Conservation (phyloP, 1,140 invertebrate genomes). For the Anagrus nilaparvatae region DNA sequence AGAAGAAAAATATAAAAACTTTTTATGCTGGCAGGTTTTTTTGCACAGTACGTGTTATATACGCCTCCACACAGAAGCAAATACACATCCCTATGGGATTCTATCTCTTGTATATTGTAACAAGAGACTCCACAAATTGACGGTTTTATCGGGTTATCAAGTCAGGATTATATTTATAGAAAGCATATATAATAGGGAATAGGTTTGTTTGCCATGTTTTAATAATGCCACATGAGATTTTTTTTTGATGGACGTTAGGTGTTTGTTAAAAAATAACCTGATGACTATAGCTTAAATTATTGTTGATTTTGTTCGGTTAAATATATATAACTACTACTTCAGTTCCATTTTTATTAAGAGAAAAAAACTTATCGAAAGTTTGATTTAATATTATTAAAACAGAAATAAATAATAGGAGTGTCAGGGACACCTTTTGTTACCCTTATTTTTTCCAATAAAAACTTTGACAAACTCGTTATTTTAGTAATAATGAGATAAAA, state of each 20-base stretch:
- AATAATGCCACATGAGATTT: constrained; percentile 15
- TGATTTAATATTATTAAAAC: constrained; percentile 2
- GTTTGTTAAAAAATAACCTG: constrained; percentile 19
- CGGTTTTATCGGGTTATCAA: constrained; percentile 28
- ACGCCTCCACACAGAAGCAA: constrained; percentile 6
- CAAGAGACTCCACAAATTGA: constrained; percentile 31
- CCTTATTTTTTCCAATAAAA: too few species aligned
- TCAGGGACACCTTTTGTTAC: constrained; percentile 12
- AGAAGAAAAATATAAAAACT: too few species aligned
- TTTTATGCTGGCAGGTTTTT: background rate
- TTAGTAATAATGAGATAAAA: constrained; percentile 6
- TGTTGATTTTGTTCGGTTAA: too few species aligned
- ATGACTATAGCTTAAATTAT: background rate
- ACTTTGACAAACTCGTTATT: constrained; percentile 3
- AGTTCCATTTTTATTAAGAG: too few species aligned
- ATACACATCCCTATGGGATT: constrained; percentile 16
- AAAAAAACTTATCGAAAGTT: background rate
- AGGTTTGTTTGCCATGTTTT: constrained; percentile 21
- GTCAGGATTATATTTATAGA: constrained; percentile 12
- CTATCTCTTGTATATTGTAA: constrained; percentile 20
- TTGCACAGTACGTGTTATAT: background rate
- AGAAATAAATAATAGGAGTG: constrained; percentile 1
- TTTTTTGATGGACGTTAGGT: constrained; percentile 19
- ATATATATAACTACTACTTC: too few species aligned
- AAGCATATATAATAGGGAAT: constrained; percentile 17